phyloP scores from a whole-genome alignment of 2,113 vertebrate species.

The Anhinga anhinga region DNA sequence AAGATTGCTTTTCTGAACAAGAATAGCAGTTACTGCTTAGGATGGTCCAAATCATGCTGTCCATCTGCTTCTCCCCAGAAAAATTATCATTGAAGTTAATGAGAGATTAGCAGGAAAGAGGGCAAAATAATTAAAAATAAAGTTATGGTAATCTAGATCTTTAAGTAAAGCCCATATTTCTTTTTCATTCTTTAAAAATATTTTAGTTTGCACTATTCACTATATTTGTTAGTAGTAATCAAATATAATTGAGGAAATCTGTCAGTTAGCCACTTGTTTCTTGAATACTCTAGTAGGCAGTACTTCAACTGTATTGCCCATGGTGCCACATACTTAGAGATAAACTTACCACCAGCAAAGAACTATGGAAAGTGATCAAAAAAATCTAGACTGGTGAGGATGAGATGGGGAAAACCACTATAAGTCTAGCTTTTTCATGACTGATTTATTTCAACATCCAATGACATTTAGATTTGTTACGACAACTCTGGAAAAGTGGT shows the following conservation, averaged over 20 bases:
- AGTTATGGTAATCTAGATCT: not conserved
- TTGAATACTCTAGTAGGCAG: not conserved
- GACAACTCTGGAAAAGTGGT: not conserved
- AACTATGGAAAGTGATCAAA: not conserved
- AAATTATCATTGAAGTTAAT: not conserved
- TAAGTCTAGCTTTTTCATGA: not conserved
- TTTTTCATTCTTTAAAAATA: not conserved
- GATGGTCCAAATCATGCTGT: not conserved
- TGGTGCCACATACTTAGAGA: not conserved
- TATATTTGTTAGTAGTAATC: not conserved
- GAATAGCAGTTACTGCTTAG: not conserved
- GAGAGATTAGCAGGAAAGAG: not conserved
- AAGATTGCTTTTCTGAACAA: conserved; percentile 6
- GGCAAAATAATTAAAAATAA: not conserved
- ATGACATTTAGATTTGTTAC: not conserved
- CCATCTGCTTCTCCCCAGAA: not conserved
- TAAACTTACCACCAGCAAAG: not conserved
- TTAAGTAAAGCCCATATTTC: not conserved
- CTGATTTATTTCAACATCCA: not conserved
- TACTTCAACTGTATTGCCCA: not conserved
- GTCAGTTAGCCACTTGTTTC: not conserved
- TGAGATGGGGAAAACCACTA: not conserved
- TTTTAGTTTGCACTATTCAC: not conserved
- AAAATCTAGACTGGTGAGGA: not conserved
- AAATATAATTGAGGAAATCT: not conserved